Evolutionary conservation across 2,797 vertebrate genomes (phyloP).

Genomic region (Nannoperca australis): DNA sequence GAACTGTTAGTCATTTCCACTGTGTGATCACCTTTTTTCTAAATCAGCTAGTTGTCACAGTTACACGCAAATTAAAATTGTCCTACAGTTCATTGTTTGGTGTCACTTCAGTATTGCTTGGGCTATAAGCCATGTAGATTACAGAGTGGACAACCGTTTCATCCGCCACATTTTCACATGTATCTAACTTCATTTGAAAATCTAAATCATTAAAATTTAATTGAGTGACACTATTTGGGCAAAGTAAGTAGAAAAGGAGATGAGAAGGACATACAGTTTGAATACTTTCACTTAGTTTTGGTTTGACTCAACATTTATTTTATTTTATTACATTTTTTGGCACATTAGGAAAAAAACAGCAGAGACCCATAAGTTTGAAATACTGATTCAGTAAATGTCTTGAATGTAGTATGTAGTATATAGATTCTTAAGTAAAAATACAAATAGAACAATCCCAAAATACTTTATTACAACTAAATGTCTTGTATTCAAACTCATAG

Average conservation of each 20-base stretch:
- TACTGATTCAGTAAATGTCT: neutral
- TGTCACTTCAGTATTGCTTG: neutral
- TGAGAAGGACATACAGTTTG: neutral
- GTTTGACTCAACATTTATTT: no score
- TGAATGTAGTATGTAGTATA: neutral
- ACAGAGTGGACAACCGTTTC: neutral
- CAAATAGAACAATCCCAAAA: no score
- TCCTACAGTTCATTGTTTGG: neutral
- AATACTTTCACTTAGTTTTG: no score
- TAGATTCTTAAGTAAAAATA: no score
- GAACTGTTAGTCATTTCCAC: neutral
- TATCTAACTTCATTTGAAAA: neutral
- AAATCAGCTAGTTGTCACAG: neutral
- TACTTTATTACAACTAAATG: no score
- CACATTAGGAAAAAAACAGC: no score
- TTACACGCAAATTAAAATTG: neutral
- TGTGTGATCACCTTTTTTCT: conserved; percentile 6
- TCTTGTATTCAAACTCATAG: no score
- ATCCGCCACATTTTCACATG: neutral
- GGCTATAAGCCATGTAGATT: conserved; percentile 1
- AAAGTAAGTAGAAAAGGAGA: neutral
- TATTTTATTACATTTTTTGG: no score
- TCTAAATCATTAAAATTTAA: neutral
- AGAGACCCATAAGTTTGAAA: no score
- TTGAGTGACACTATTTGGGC: neutral